Conservation (phyloP, 2,888 invertebrate species). For the Trachelus iudaicus region DNA sequence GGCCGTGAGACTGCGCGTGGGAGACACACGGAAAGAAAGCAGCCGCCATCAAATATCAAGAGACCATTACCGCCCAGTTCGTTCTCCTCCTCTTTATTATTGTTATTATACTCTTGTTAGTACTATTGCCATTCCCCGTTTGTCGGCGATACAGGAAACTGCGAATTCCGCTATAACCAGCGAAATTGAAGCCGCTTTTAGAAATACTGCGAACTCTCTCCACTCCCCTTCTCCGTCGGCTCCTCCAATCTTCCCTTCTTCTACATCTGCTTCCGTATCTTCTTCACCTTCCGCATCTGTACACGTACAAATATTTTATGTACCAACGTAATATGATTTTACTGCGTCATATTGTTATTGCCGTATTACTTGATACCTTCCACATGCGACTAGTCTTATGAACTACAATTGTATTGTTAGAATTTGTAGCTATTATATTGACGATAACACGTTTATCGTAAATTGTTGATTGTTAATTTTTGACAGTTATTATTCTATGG, state of each 20-base stretch:
- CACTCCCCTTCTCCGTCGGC: too few relatives aligned
- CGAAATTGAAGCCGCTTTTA: not conserved
- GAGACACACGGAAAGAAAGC: conserved; percentile 22
- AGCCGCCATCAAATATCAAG: conserved; percentile 39
- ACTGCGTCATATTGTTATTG: too few relatives aligned
- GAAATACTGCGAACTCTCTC: not conserved
- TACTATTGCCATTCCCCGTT: conserved; percentile 16
- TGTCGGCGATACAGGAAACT: not conserved
- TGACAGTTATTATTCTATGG: not conserved
- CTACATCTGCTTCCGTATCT: too few relatives aligned
- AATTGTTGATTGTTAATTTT: not conserved
- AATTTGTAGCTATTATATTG: too few relatives aligned
- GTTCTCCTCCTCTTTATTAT: conserved; percentile 9
- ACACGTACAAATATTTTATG: too few relatives aligned
- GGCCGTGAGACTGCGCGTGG: conserved; percentile 7
- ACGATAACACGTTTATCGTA: not conserved
- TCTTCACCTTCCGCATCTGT: too few relatives aligned
- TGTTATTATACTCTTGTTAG: conserved; percentile 29
- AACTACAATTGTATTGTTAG: too few relatives aligned
- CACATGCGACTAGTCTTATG: too few relatives aligned
- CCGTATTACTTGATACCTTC: too few relatives aligned
- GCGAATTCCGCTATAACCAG: not conserved
- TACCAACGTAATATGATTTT: too few relatives aligned
- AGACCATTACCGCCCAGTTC: conserved; percentile 39
- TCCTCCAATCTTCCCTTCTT: too few relatives aligned